phyloP scores from a whole-genome alignment of 2,888 invertebrate species.

The Synanthedon formicaeformis region DNA sequence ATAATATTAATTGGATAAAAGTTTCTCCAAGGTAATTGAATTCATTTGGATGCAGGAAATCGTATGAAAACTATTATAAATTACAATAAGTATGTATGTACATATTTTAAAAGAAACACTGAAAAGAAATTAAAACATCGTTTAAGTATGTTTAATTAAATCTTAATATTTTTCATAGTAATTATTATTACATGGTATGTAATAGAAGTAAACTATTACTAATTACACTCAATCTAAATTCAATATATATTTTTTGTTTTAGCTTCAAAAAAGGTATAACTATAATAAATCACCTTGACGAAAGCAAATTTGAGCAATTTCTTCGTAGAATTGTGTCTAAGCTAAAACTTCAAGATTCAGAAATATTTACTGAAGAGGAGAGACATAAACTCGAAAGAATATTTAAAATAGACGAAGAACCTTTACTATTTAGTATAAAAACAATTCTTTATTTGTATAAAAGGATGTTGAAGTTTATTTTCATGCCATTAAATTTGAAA shows the following conservation, averaged over 20 bases:
- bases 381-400: constrained; percentile 43
- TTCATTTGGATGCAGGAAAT: not conserved
- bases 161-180: not conserved
- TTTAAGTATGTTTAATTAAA: too few relatives aligned
- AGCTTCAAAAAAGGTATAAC: constrained; percentile 45
- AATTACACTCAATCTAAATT: not conserved
- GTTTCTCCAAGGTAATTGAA: constrained; percentile 29
- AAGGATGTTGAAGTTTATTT: constrained; percentile 47
- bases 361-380: constrained; percentile 54
- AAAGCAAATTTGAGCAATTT: constrained; percentile 51
- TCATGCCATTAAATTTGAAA: constrained; percentile 53
- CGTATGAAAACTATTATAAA: too few relatives aligned
- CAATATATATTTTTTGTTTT: constrained; percentile 15
- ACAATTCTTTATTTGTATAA: constrained; percentile 46
- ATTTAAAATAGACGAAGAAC: constrained; percentile 41
- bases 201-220: not conserved
- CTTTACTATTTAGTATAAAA: constrained; percentile 39
- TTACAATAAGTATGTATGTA: too few relatives aligned
- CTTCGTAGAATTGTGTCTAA: constrained; percentile 44
- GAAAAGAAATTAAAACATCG: too few relatives aligned
- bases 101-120: too few relatives aligned
- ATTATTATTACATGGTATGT: not conserved
- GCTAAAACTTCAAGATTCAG: constrained; percentile 35
- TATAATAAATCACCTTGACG: constrained; percentile 42
- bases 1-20: constrained; percentile 37